Percentiles rank a stretch among this genome's conserved stretches.
Conservation (phyloP, 2,113 vertebrate species). For the Nothoprocta perdicaria region DNA sequence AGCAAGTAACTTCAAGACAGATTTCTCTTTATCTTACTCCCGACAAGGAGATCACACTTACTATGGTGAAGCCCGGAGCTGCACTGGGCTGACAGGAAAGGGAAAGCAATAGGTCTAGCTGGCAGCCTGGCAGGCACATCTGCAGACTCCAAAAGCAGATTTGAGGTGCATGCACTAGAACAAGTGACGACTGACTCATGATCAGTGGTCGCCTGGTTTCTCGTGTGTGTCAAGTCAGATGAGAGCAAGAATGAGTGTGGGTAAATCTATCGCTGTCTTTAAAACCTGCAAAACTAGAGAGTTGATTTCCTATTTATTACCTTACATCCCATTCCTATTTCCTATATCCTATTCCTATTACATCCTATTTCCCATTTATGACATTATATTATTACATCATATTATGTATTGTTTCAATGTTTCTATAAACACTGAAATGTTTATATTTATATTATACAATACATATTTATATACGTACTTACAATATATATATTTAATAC, state of each 20-base stretch:
- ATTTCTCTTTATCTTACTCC: background rate
- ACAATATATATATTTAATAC: too few species aligned
- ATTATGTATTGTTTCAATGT: too few species aligned
- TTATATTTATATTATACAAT: too few species aligned
- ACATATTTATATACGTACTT: too few species aligned
- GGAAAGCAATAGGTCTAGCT: background rate
- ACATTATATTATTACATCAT: too few species aligned
- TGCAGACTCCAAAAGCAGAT: background rate
- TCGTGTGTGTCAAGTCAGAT: background rate
- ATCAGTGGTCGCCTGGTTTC: background rate
- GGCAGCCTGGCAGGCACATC: background rate
- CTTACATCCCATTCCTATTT: too few species aligned
- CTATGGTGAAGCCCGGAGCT: fast-evolving
- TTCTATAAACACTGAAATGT: too few species aligned
- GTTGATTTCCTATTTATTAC: background rate
- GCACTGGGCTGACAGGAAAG: background rate
- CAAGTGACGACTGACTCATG: background rate
- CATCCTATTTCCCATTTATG: too few species aligned
- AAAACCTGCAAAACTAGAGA: background rate
- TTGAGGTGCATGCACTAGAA: background rate
- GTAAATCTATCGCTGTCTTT: background rate
- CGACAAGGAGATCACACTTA: background rate
- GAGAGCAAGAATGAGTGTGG: background rate
- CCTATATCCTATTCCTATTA: too few species aligned
- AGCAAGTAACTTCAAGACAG: background rate